These are phyloP conservation scores for Rhabdomys pumilio DNA, from an alignment of 2,797 vertebrate species.

Conservation along the genomic window DNA sequence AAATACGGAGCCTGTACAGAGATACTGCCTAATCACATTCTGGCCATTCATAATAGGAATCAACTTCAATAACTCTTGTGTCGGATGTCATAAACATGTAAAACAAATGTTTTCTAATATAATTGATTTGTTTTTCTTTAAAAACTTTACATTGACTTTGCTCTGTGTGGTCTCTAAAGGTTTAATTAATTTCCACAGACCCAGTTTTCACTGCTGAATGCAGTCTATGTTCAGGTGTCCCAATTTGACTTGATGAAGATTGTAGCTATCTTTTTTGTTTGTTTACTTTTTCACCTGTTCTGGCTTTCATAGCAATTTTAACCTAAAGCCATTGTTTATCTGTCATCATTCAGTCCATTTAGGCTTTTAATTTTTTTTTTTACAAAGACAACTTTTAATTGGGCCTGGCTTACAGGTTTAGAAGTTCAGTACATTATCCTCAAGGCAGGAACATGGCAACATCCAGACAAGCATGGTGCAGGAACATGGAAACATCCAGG, in stretches of 20 bases:
- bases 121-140: not conserved
- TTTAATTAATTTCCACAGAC: slow-evolving; percentile 34
- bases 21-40: not conserved
- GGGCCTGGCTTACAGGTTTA: not conserved
- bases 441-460: not conserved
- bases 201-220: not conserved
- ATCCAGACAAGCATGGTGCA: too few relatives aligned
- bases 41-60: not conserved
- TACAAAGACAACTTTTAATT: not conserved
- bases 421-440: not conserved
- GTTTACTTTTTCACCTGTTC: slow-evolving; percentile 2
- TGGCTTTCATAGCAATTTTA: slow-evolving; percentile 47
- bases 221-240: not conserved
- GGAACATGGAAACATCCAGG: not conserved
- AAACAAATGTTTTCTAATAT: not conserved
- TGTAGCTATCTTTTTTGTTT: not conserved
- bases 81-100: slow-evolving; percentile 31
- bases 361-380: not conserved
- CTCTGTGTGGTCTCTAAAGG: not conserved
- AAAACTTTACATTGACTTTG: slow-evolving; percentile 47
- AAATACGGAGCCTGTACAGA: not conserved
- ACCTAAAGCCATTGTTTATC: not conserved
- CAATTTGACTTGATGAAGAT: not conserved
- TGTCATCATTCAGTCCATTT: slow-evolving; percentile 4
- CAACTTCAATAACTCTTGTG: slow-evolving; percentile 26